Percentiles rank a stretch among this genome's conserved stretches.
These are phyloP conservation scores for Miltochrista miniata DNA, from an alignment of 2,888 invertebrate species.

Conservation along the genomic window DNA sequence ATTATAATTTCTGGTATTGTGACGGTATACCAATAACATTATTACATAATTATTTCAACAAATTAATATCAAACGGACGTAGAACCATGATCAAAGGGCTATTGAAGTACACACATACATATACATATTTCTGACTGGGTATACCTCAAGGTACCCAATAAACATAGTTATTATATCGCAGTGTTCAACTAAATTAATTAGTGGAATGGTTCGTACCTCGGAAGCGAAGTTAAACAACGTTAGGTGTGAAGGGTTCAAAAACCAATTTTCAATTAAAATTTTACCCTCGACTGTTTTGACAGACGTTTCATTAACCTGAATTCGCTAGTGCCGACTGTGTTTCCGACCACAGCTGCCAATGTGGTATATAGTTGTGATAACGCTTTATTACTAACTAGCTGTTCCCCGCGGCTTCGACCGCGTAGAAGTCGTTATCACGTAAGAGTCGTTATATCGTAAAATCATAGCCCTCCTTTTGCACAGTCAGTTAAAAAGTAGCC, in stretches of 20 bases:
- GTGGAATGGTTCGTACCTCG: slow-evolving; percentile 16
- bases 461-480: too few relatives aligned
- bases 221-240: slow-evolving; percentile 41
- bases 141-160: neutral
- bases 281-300: slow-evolving; percentile 63
- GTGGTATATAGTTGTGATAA: slow-evolving; percentile 20
- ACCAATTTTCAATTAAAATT: slow-evolving; percentile 76
- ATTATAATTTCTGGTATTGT: too few relatives aligned
- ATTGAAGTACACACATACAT: too few relatives aligned
- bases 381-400: neutral
- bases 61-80: too few relatives aligned
- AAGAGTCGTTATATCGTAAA: too few relatives aligned
- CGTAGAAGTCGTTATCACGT: too few relatives aligned
- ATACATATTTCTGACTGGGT: too few relatives aligned
- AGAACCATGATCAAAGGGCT: too few relatives aligned
- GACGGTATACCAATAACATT: too few relatives aligned
- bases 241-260: slow-evolving; percentile 60
- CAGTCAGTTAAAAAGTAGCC: too few relatives aligned
- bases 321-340: slow-evolving; percentile 46
- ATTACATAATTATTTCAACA: too few relatives aligned
- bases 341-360: slow-evolving; percentile 24
- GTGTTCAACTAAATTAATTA: slow-evolving; percentile 27
- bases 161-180: slow-evolving; percentile 11
- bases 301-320: slow-evolving; percentile 80
- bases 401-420: too few relatives aligned